These are phyloP conservation scores for Lordiphosa collinella DNA, from an alignment of 1,140 invertebrate species.

Conservation along the genomic window DNA sequence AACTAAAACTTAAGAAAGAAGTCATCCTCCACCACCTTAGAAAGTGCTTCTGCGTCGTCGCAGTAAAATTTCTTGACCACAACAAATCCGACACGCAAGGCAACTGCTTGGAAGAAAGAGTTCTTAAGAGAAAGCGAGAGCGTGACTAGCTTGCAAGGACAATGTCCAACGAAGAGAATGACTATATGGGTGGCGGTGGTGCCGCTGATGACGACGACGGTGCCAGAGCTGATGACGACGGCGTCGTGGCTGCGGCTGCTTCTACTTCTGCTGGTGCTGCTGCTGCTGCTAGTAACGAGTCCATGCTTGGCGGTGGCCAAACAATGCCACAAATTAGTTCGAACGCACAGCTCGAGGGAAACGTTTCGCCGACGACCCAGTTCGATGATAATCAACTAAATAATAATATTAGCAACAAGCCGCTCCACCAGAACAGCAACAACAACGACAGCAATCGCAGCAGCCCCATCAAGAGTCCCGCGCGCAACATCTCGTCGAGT, in stretches of 20 bases:
- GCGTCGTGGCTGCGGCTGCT: conserved; percentile 5
- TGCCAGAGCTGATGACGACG: conserved; percentile 40
- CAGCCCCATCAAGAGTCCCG: conserved; percentile 55
- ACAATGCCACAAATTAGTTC: conserved; percentile 79
- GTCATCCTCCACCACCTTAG: neutral
- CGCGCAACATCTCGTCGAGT: conserved; percentile 37
- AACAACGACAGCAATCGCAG: conserved; percentile 48
- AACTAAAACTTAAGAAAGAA: neutral
- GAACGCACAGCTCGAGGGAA: conserved; percentile 77
- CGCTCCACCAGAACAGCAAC: conserved; percentile 2
- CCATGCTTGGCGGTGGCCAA: conserved; percentile 60
- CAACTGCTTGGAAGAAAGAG: conserved; percentile 15
- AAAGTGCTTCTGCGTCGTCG: conserved; percentile 44
- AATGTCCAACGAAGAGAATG: conserved; percentile 71
- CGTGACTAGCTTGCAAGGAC: too few relatives aligned
- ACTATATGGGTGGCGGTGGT: conserved; percentile 39
- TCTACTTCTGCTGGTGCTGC: conserved; percentile 18
- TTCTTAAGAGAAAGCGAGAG: conserved; percentile 51
- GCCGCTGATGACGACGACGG: conserved; percentile 34
- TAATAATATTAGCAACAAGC: conserved; percentile 31
- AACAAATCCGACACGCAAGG: conserved; percentile 65
- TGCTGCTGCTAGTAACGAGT: conserved; percentile 61
- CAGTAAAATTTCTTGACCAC: conserved; percentile 60
- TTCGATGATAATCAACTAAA: conserved; percentile 65
- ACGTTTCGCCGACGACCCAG: conserved; percentile 69